Evolutionary conservation across 2,113 vertebrate species (phyloP).

Genomic region (Montifringilla adamsi): DNA sequence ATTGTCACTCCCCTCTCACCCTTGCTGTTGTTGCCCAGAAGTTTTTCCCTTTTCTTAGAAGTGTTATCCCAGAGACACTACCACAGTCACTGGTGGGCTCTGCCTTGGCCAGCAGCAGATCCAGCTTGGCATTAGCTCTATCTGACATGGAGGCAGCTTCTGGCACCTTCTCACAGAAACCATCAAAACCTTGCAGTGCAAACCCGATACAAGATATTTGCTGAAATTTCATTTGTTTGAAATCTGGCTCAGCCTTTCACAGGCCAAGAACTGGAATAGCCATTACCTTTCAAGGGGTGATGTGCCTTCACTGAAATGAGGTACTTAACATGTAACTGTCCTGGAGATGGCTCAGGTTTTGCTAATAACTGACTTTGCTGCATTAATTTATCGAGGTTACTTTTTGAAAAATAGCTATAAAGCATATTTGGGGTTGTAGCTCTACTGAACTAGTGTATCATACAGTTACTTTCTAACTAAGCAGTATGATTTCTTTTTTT

Average conservation of each 20-base stretch:
- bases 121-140: not conserved
- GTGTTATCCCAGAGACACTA: not conserved
- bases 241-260: not conserved
- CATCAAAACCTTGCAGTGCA: not conserved
- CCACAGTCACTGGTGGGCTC: rapidly evolving
- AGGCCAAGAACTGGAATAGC: not conserved
- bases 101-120: not conserved
- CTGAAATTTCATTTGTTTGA: not conserved
- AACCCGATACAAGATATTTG: not conserved
- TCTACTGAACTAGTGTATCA: not conserved
- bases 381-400: not conserved
- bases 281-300: not conserved
- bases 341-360: not conserved
- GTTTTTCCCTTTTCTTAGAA: not conserved
- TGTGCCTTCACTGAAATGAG: not conserved
- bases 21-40: not conserved
- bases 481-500: not conserved
- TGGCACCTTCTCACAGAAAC: not conserved
- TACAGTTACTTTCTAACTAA: not conserved
- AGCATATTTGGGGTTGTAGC: not conserved
- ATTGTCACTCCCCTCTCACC: not conserved
- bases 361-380: not conserved
- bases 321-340: not conserved
- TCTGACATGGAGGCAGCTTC: not conserved
- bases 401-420: not conserved